Evolutionary conservation across 2,113 vertebrate genomes (phyloP), one percentile per base, ranked within the genome.

Genomic region (Xyliphius kryptos): DNA sequence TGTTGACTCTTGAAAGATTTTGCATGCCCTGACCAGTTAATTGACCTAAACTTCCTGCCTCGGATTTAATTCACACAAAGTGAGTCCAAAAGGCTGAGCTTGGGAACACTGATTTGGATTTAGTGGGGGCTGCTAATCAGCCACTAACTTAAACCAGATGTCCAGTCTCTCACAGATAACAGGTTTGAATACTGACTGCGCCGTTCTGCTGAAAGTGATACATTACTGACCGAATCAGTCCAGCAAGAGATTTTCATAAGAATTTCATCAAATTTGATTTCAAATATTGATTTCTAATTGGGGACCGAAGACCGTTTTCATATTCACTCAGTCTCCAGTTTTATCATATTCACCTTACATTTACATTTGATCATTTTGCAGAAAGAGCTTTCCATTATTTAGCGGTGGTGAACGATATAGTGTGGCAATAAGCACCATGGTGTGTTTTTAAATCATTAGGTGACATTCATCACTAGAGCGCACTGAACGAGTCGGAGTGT

Each of bases 61-160:
- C 69, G 7, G 66, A 79, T 65, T 75, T 52, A 64, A 79, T 66
- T 76, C 57, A 77, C 67, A 75, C 60, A 69, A 63, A 49, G 75
- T 50, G 48, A 64, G 26, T 38, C 61, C 61, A 70, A 63, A n/a
- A 68, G 58, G 51, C 43, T 51, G 61, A 69, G 54, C 64, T 76
- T 66, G 61, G 22, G 67, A 69, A 61, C 73, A 26, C 56, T 76
- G 59, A 69, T 69, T 51, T 63, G 71, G 62, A 59, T 59, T 57
- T 55, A 63, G 69, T 54, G 71, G 54, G 46, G 57, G 75, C 74
- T 65, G 53, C 71, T 74, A 63, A 68, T 71, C 46, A 59, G 52
- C 77, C 76, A 22, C 48, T 81, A 87, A 87, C 67, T 78, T 72
- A 79, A 85, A 84, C 73, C 85, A 87, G 80, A 85, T 87, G 81